Conservation (phyloP, 2,797 vertebrate genomes). For the Rousettus madagascariensis region DNA sequence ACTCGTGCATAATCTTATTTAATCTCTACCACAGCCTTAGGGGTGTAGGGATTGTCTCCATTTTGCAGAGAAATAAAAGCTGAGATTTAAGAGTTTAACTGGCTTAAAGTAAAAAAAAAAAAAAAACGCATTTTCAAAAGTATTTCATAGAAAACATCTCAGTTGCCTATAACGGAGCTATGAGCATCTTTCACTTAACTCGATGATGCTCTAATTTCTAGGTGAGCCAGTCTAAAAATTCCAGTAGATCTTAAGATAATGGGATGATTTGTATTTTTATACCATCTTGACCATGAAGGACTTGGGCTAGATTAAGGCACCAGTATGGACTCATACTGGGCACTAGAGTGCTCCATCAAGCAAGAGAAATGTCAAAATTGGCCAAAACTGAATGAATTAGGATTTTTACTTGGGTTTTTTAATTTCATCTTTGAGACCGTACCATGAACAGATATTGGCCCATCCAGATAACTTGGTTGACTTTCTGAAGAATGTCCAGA, state of each 20-base stretch:
- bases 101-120: conserved; percentile 38
- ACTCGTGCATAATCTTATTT: background rate
- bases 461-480: background rate
- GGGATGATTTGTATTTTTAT: background rate
- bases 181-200: background rate
- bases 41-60: background rate
- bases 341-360: background rate
- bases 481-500: background rate
- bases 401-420: background rate
- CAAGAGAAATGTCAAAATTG: conserved; percentile 21
- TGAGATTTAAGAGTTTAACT: background rate
- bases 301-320: background rate
- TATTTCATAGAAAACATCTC: conserved; percentile 4
- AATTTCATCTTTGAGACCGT: background rate
- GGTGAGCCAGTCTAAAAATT: background rate
- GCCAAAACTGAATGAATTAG: background rate
- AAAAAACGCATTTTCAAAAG: conserved; percentile 21
- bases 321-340: background rate
- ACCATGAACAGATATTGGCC: background rate
- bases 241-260: background rate
- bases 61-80: background rate
- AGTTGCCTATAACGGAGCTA: background rate
- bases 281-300: background rate
- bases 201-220: background rate
- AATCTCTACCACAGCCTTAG: background rate